Conservation (phyloP, 1,140 invertebrate genomes). For the Zophobas atratus region DNA sequence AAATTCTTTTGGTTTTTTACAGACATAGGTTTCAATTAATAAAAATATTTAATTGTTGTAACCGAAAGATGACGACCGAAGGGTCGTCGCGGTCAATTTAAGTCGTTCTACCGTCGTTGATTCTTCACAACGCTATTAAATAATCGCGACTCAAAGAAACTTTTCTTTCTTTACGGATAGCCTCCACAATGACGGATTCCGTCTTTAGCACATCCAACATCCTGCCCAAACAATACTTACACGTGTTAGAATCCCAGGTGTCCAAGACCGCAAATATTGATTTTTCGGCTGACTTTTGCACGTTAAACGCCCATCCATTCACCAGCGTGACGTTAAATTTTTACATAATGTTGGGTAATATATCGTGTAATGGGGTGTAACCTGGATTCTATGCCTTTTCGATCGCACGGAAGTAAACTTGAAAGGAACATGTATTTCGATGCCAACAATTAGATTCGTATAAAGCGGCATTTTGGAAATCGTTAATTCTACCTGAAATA, state of each 20-base stretch:
- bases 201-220: conserved; percentile 1
- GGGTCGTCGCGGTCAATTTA: no score
- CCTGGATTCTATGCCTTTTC: conserved; percentile 15
- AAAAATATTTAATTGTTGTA: no score
- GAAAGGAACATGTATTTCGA: conserved; percentile 5
- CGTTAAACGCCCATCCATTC: conserved; percentile 42
- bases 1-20: no score
- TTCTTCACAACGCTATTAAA: background rate
- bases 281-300: conserved; percentile 52
- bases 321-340: conserved; percentile 42
- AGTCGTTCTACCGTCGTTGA: no score
- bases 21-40: no score
- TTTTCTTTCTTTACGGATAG: background rate
- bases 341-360: conserved; percentile 48
- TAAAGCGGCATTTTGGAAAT: conserved; percentile 25
- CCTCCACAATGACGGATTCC: conserved; percentile 5
- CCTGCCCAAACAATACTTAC: conserved; percentile 42
- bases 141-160: conserved; percentile 8
- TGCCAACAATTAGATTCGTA: conserved; percentile 11
- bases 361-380: conserved; percentile 39
- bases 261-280: conserved; percentile 52
- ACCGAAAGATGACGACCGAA: no score
- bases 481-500: conserved; percentile 5
- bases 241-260: conserved; percentile 49
- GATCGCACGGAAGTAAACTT: conserved; percentile 25